phyloP scores from a whole-genome alignment of 1,140 invertebrate species.

The Oedothorax gibbosus region DNA sequence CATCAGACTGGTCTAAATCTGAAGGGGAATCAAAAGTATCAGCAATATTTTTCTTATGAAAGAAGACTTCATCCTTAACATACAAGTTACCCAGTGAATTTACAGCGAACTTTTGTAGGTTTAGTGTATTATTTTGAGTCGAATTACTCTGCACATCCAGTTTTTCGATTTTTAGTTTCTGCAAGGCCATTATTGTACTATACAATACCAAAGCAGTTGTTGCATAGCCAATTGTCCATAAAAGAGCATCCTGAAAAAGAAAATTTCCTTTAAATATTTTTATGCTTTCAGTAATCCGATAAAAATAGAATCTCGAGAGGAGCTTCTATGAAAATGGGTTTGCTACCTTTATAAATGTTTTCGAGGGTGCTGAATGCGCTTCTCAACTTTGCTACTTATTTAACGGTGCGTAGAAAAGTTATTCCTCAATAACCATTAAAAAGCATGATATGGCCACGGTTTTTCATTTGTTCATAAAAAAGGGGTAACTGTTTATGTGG shows the following conservation, averaged over 20 bases:
- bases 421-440: no score
- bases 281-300: neutral
- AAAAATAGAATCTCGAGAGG: neutral
- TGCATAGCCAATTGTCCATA: constrained; percentile 47
- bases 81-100: neutral
- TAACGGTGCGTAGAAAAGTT: no score
- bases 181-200: neutral
- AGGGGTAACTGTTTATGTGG: no score
- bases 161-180: constrained; percentile 22
- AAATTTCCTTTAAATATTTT: neutral
- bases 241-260: constrained; percentile 14
- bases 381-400: no score
- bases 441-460: no score
- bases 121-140: constrained; percentile 4
- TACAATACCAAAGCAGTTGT: constrained; percentile 25
- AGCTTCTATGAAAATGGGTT: no score
- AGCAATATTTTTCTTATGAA: neutral
- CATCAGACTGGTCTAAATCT: no score
- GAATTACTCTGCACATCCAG: neutral
- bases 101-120: neutral
- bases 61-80: neutral
- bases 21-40: neutral
- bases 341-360: no score
- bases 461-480: no score
- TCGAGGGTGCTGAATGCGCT: no score